A percentile compares a stretch with the other conserved stretches of the same genome.
These are phyloP conservation scores for Notolabrus celidotus DNA, from an alignment of 2,797 vertebrate species.

Conservation along the genomic window DNA sequence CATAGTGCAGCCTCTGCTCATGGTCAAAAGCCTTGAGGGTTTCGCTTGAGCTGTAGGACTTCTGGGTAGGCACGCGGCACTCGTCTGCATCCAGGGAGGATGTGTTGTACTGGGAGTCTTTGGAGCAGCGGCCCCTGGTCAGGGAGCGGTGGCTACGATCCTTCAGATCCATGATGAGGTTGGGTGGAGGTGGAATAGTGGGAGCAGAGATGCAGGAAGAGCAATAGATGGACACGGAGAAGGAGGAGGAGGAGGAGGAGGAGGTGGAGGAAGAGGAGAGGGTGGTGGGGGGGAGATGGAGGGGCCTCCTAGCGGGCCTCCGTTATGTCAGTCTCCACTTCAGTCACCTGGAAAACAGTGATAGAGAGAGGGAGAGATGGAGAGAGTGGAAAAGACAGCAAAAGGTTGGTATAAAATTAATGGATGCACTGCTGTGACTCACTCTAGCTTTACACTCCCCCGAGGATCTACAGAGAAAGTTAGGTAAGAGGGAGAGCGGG, in stretches of 20 bases:
- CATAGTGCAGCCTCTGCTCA: slow-evolving; percentile 94
- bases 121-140: slow-evolving; percentile 90
- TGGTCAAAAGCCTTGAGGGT: slow-evolving; percentile 98
- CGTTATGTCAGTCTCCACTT: slow-evolving; percentile 71
- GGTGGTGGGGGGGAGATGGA: slow-evolving; percentile 25
- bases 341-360: slow-evolving; percentile 78
- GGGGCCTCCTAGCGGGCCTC: slow-evolving; percentile 63
- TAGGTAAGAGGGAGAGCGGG: slow-evolving; percentile 53
- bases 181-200: background rate
- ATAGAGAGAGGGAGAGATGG: slow-evolving; percentile 50
- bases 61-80: slow-evolving; percentile 96
- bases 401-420: slow-evolving; percentile 67
- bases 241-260: slow-evolving; percentile 13
- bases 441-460: slow-evolving; percentile 47
- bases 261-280: slow-evolving; percentile 2
- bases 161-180: slow-evolving; percentile 92
- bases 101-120: slow-evolving; percentile 94
- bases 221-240: slow-evolving; percentile 18
- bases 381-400: slow-evolving; percentile 48
- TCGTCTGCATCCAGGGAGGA: slow-evolving; percentile 94
- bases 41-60: slow-evolving; percentile 98
- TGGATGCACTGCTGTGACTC: slow-evolving; percentile 64
- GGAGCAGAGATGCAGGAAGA: background rate
- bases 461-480: slow-evolving; percentile 53
- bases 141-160: slow-evolving; percentile 94